Evolutionary conservation across 2,113 vertebrate species (phyloP).

Genomic region (Stigmatopora argus): DNA sequence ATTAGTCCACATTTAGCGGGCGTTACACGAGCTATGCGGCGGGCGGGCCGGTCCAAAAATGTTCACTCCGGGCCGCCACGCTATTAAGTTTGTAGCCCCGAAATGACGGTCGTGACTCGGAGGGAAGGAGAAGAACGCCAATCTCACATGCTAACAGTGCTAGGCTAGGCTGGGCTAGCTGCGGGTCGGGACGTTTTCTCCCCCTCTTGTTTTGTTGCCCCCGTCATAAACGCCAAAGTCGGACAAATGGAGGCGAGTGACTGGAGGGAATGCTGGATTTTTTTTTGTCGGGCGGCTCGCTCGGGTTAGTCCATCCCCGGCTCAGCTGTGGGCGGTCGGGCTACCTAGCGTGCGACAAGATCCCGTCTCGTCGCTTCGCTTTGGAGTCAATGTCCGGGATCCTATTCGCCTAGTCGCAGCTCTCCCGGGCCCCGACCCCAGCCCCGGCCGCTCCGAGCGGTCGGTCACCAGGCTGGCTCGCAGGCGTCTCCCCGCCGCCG

Average conservation of each 20-base stretch:
- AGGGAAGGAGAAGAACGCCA: constrained; percentile 17
- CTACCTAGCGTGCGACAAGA: constrained; percentile 61
- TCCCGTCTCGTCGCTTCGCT: constrained; percentile 36
- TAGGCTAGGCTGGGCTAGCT: constrained; percentile 47
- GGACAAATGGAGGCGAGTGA: no score
- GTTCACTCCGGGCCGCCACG: constrained; percentile 24
- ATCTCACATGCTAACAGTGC: constrained; percentile 53
- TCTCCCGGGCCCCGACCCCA: constrained; percentile 25
- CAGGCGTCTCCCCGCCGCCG: constrained; percentile 45
- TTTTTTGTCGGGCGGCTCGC: no score
- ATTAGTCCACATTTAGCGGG: constrained; percentile 25
- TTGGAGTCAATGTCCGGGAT: constrained; percentile 24
- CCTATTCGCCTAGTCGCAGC: constrained; percentile 26
- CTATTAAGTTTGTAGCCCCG: not conserved
- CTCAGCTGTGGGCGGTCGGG: constrained; percentile 57
- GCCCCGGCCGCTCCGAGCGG: not conserved
- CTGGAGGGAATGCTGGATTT: not conserved
- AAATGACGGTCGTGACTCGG: constrained; percentile 49
- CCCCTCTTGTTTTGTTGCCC: not conserved
- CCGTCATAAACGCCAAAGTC: not conserved
- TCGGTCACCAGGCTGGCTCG: constrained; percentile 23
- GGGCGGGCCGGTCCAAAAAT: not conserved
- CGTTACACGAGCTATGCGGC: constrained; percentile 2
- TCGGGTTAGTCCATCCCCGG: constrained; percentile 1
- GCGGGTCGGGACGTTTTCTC: constrained; percentile 18